These are phyloP conservation scores for Barypeithes pellucidus DNA, from an alignment of 2,888 invertebrate species.

Conservation along the genomic window DNA sequence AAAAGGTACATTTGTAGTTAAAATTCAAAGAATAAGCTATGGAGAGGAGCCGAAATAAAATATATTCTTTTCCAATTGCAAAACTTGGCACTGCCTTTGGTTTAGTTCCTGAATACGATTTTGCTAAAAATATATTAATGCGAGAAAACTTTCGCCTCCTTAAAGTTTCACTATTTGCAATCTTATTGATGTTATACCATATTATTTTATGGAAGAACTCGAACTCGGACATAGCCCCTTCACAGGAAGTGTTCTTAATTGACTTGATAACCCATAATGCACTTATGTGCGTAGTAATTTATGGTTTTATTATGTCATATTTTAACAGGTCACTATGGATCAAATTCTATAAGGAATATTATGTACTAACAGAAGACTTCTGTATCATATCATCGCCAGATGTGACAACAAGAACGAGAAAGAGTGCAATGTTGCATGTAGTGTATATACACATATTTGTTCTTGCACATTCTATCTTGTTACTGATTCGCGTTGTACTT, in stretches of 20 bases:
- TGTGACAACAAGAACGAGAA: background rate
- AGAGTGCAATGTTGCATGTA: background rate
- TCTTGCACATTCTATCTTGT: background rate
- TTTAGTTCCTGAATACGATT: background rate
- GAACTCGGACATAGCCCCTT: background rate
- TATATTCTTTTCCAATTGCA: background rate
- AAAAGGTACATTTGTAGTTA: too few species aligned
- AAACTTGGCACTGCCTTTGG: background rate
- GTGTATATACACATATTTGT: background rate
- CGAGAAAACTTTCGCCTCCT: background rate
- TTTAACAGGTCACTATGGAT: background rate
- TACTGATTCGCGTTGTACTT: background rate
- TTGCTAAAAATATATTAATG: background rate
- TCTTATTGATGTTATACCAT: background rate
- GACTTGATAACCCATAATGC: background rate
- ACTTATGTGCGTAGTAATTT: background rate
- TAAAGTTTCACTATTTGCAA: background rate
- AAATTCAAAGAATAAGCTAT: background rate
- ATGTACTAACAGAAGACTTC: background rate
- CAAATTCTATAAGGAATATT: background rate
- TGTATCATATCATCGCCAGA: background rate
- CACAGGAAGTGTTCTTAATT: background rate
- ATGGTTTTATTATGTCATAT: background rate
- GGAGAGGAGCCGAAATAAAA: background rate
- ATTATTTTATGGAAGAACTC: background rate